Percentiles rank a stretch among this genome's conserved stretches.
Conservation (phyloP, 2,797 vertebrate genomes). For the Zalophus californianus region DNA sequence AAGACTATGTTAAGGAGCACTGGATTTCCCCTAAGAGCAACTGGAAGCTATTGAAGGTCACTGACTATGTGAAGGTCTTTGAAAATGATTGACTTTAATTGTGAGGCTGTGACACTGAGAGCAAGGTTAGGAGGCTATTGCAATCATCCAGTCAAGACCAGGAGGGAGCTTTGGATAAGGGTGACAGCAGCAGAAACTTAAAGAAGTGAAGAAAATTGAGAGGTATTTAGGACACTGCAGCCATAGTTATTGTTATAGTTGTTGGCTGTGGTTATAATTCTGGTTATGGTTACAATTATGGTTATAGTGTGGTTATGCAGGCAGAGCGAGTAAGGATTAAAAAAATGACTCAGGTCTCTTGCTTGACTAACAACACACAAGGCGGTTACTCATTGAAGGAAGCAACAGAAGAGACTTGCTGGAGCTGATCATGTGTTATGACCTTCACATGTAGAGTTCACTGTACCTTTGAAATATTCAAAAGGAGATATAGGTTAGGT, state of each 20-base stretch:
- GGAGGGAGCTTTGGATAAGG: neutral
- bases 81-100: neutral
- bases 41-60: neutral
- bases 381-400: neutral
- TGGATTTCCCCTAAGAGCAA: neutral
- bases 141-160: neutral
- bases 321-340: neutral
- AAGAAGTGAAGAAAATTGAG: neutral
- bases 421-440: neutral
- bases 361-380: neutral
- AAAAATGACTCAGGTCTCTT: neutral
- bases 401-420: neutral
- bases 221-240: neutral
- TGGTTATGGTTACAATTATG: neutral
- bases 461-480: neutral
- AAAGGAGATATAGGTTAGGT: neutral
- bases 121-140: neutral
- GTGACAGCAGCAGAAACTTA: neutral
- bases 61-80: neutral
- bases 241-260: neutral
- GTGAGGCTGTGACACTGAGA: neutral
- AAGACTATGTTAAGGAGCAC: neutral
- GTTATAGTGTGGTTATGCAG: neutral
- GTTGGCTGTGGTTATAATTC: neutral
- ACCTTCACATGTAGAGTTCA: neutral